phyloP scores from a whole-genome alignment of 1,140 invertebrate species.

The Propsilocerus akamusi region DNA sequence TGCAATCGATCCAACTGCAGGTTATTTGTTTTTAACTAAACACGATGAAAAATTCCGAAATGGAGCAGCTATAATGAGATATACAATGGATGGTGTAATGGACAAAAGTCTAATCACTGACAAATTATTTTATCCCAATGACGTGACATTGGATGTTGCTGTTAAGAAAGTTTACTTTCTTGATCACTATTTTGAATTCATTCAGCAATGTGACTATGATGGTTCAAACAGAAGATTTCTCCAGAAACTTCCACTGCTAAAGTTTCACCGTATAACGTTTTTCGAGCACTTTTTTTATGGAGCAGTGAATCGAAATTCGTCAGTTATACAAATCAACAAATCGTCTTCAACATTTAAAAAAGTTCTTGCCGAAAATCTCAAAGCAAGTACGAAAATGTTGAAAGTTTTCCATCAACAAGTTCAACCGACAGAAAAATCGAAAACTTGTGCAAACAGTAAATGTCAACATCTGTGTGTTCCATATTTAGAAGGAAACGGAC shows the following conservation, averaged over 20 bases:
- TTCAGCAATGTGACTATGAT: constrained; percentile 51
- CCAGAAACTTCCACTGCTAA: constrained; percentile 33
- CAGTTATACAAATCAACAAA: neutral
- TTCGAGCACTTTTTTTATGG: constrained; percentile 43
- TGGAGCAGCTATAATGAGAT: constrained; percentile 49
- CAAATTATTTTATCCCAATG: constrained; percentile 55
- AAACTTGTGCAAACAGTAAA: neutral
- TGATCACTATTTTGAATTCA: constrained; percentile 54
- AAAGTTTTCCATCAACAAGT: neutral
- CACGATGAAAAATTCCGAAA: constrained; percentile 56
- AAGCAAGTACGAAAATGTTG: neutral
- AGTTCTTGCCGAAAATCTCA: neutral
- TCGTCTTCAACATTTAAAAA: neutral
- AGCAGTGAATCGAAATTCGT: neutral
- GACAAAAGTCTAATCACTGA: constrained; percentile 31
- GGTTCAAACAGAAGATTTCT: constrained; percentile 43
- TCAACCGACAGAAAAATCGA: neutral
- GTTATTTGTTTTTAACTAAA: constrained; percentile 7
- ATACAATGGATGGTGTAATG: constrained; percentile 36
- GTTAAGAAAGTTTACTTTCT: constrained; percentile 58
- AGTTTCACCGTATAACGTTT: constrained; percentile 36
- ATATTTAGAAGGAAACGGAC: neutral
- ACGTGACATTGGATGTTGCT: constrained; percentile 51
- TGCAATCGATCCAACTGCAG: neutral
- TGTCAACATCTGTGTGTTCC: neutral